phyloP scores from a whole-genome alignment of 1,140 invertebrate genomes.

The Melipona quadrifasciata region DNA sequence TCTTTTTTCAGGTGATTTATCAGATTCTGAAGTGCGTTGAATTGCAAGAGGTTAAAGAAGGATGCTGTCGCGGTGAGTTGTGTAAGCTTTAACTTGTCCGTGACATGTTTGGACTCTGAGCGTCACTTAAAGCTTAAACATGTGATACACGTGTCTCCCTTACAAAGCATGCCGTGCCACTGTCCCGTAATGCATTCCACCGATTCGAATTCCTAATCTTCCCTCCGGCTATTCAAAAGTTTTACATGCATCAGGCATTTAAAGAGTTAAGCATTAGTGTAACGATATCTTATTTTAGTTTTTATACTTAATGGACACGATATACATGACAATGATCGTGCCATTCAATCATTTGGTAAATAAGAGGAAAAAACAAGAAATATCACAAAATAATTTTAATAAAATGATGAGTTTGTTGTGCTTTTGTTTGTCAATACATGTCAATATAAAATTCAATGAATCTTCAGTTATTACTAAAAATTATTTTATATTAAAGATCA shows the following conservation, averaged over 20 bases:
- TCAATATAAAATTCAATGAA: too few species aligned
- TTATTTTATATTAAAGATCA: too few species aligned
- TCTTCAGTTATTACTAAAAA: too few species aligned
- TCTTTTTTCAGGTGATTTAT: not conserved
- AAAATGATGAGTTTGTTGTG: not conserved
- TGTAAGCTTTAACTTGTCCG: constrained; percentile 28
- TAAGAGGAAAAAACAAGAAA: not conserved
- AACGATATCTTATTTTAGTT: constrained; percentile 9
- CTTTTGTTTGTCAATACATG: not conserved
- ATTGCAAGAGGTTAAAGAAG: constrained; percentile 7
- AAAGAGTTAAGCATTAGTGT: constrained; percentile 1
- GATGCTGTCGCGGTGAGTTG: constrained; percentile 13
- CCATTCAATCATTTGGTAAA: not conserved
- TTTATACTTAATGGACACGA: not conserved
- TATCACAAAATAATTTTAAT: not conserved
- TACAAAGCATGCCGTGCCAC: constrained; percentile 38
- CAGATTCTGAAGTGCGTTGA: constrained; percentile 16
- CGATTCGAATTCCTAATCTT: constrained; percentile 47
- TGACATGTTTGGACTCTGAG: constrained; percentile 56
- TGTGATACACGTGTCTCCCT: constrained; percentile 45
- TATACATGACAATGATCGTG: not conserved
- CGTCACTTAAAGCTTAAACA: constrained; percentile 54
- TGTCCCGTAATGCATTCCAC: constrained; percentile 30
- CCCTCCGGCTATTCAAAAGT: not conserved
- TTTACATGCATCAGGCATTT: constrained; percentile 15